These are phyloP conservation scores for Prenolepis imparis DNA, from an alignment of 2,888 invertebrate species.

Conservation along the genomic window DNA sequence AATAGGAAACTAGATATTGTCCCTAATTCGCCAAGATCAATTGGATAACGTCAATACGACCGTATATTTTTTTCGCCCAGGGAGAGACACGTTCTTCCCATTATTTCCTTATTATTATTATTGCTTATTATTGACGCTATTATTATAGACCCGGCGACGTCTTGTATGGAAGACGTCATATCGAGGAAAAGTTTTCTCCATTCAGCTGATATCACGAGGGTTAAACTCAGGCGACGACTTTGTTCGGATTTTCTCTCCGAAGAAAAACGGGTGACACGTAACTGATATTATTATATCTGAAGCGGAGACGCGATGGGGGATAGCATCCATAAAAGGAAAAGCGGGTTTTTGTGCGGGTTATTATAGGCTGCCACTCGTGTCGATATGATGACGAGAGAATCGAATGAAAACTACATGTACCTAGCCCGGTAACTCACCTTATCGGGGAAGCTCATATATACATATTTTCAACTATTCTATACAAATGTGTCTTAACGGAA, in stretches of 20 bases:
- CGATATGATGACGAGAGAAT: slow-evolving; percentile 13
- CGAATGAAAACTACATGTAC: not conserved
- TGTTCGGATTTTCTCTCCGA: slow-evolving; percentile 2
- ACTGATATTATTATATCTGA: slow-evolving; percentile 16
- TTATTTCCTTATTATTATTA: too few species aligned
- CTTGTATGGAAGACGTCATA: not conserved
- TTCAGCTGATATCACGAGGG: not conserved
- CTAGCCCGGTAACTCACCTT: not conserved
- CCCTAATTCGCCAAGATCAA: not conserved
- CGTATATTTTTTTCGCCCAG: not conserved
- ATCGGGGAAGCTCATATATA: not conserved
- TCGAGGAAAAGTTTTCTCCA: not conserved
- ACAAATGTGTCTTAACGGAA: slow-evolving; percentile 6
- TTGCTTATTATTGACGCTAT: slow-evolving; percentile 11
- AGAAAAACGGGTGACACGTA: slow-evolving; percentile 2
- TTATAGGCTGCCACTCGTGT: not conserved
- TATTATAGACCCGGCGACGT: slow-evolving; percentile 5
- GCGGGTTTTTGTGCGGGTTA: not conserved
- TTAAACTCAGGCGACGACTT: slow-evolving; percentile 14
- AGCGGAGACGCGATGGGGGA: not conserved
- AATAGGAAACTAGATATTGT: not conserved
- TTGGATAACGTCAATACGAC: not conserved
- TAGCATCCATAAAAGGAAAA: not conserved
- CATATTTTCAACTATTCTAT: not conserved
- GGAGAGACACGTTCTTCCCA: not conserved